Evolutionary conservation across 2,888 invertebrate genomes (phyloP), one percentile per base, ranked within the genome.

Genomic region (Drosophila mimica): DNA sequence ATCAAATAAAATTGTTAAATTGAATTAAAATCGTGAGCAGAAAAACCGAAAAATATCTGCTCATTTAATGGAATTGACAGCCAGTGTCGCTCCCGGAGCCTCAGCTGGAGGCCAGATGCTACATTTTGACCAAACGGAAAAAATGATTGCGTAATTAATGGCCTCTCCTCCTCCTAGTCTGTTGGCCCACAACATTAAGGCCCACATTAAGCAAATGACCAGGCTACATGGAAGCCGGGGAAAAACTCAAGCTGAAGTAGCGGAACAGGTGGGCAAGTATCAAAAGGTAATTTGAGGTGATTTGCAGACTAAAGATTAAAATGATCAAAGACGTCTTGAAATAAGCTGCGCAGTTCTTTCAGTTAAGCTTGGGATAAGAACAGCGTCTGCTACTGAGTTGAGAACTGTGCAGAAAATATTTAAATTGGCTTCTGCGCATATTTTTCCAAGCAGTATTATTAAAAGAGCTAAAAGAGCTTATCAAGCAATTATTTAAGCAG

Each of bases 1-100:
- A 86, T 86, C 90, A 90, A 86, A 86, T 86, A 87, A 86, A 86
- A 87, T 90, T 88, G 89, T 86, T 86, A 89, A 86, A 86, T 90
- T 86, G 87, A 86, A 90, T 86, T 81, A 89, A 89, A 88, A 83
- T 88, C 84, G 89, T 65, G 68, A 80, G 71, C 85, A 74, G 84
- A 76, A 89, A 89, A 78, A 87, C 79, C 54, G 72, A 70, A 86
- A 46, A 88, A 90, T 88, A 86, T 88, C 85, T 88, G 75, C 72
- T 66, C 83, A 77, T 83, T 86, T 85, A 88, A 90, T 85, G 85
- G 83, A 90, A 89, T 89, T 87, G 73, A 57, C 66, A 65, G 62
- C 51, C 71, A 34, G 25, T 52, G 17, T 33, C 7, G 33, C 31
- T 33, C 8, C 36, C 13, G 25, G 28, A 20, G 34, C 11, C 48